These are phyloP conservation scores for Polyploca ridens DNA, from an alignment of 2,888 invertebrate genomes.

Conservation along the genomic window DNA sequence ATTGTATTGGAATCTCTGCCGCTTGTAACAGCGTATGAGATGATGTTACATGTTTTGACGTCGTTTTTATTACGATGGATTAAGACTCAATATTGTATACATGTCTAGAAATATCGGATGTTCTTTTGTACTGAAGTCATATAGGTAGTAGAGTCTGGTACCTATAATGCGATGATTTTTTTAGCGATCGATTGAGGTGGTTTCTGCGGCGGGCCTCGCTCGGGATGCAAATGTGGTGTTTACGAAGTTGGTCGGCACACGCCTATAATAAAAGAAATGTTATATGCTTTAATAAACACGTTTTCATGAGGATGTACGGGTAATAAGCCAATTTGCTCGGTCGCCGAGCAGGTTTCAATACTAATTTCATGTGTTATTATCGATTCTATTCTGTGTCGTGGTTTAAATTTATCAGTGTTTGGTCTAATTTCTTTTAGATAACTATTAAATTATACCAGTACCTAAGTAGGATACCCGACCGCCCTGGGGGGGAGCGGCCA, in stretches of 20 bases:
- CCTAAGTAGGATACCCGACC: no score
- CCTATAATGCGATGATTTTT: conserved; percentile 80
- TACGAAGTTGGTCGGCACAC: conserved; percentile 74
- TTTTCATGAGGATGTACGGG: conserved; percentile 47
- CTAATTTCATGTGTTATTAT: conserved; percentile 35
- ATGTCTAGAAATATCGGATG: conserved; percentile 35
- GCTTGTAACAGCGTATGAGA: conserved; percentile 64
- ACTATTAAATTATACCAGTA: not conserved
- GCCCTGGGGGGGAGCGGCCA: no score
- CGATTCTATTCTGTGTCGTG: conserved; percentile 10
- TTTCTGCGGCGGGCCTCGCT: conserved; percentile 75
- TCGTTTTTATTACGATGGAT: conserved; percentile 35
- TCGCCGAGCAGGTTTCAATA: conserved; percentile 38
- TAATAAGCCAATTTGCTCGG: conserved; percentile 48
- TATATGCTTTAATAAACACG: conserved; percentile 63
- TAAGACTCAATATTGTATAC: conserved; percentile 43
- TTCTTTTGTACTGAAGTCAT: conserved; percentile 44
- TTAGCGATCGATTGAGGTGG: conserved; percentile 80
- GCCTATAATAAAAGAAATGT: conserved; percentile 66
- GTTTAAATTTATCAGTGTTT: not conserved
- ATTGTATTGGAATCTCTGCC: conserved; percentile 77
- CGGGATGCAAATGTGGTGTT: conserved; percentile 80
- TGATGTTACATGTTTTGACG: conserved; percentile 29
- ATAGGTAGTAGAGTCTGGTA: conserved; percentile 70
- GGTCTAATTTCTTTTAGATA: not conserved